Base-by-base conservation (phyloP, 2,113 vertebrate genomes). In the Ceyx cyanopectus region DNA sequence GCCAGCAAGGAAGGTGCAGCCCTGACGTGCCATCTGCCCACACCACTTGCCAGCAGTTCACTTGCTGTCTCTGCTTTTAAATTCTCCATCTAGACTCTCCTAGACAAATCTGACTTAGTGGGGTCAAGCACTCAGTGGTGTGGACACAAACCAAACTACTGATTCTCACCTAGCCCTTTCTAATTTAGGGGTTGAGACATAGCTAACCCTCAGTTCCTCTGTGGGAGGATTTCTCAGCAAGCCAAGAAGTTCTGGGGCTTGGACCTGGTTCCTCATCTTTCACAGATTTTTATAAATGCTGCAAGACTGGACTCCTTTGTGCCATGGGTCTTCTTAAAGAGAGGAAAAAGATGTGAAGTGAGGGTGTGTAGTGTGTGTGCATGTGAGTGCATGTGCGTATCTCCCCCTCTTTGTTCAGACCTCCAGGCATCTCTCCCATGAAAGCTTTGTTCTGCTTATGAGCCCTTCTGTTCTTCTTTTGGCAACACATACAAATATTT, bases 381-480 rank as follows among this genome's bases (percentile, higher is more conserved):
- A 67, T 22, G 73, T 20, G 41, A 62, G 41, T 1, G 56, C 91
- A 95, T 29, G 32, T 87, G 86, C 51, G 17, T 79, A 11, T 75
- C 70, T 86, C 23, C 27, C 19, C 53, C 7, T 61, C 80, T 79
- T 50, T 57, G 29, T 87, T 92, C 48, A 57, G 70, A 77, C 75
- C 75, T 81, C 66, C 11, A 11, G 90, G 90, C 82, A 68, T 54
- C 10, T 0, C 51, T 83, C 66, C 68, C 32, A 0, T 46, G 21
- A 65, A 91, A 88, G 65, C 78, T 86, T 73, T 92, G 84, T 88
- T 93, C 72, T 88, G 69, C 53, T 90, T 80, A 29, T 43, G 61
- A 85, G 69, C 66, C 23, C 56, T 75, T 85, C 81, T 92, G 69
- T 92, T 95, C 87, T 93, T 95, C 50, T 91, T 94, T 92, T 96